Conservation (phyloP, 2,113 vertebrate species). For the Eretmochelys imbricata region DNA sequence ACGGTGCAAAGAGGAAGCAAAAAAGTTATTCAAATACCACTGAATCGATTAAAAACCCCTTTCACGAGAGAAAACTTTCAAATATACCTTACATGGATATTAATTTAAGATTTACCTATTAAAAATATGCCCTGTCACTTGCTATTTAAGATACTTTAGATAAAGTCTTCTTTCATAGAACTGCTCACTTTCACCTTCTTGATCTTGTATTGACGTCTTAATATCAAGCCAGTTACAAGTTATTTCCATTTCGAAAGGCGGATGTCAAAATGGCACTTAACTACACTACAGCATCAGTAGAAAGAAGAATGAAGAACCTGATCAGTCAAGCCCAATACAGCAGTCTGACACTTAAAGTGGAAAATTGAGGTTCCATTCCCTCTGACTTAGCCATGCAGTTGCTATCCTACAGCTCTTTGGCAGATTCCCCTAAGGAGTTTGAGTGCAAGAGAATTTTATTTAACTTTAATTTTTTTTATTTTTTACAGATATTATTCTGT, state of each 20-base stretch:
- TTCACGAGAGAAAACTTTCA: neutral
- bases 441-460: neutral
- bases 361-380: neutral
- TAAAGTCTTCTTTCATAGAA: neutral
- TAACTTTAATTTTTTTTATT: neutral
- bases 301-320: neutral
- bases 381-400: neutral
- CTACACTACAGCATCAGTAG: neutral
- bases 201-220: neutral
- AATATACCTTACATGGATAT: neutral
- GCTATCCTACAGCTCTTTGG: neutral
- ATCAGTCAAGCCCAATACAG: neutral
- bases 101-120: neutral
- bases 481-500: neutral
- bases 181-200: neutral
- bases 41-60: neutral
- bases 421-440: neutral
- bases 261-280: neutral
- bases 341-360: neutral
- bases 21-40: neutral
- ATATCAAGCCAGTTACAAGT: neutral
- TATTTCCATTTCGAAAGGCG: neutral
- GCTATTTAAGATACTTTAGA: too few species aligned
- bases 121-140: neutral
- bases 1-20: neutral